Conservation (phyloP, 2,797 vertebrate genomes). For the Vespertilio murinus region DNA sequence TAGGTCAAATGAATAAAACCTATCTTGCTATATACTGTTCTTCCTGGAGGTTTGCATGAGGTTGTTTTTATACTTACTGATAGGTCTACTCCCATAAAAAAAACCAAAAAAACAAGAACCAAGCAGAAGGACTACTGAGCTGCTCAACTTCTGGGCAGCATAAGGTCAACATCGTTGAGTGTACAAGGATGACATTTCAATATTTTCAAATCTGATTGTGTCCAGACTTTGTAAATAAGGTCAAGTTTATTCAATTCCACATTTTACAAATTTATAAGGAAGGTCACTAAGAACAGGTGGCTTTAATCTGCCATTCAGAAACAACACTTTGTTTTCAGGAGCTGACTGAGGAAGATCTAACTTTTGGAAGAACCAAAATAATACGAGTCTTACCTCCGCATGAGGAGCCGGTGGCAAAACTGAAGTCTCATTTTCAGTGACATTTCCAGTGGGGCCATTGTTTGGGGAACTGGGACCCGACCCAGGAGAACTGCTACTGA, state of each 20-base stretch:
- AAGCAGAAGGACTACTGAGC: background rate
- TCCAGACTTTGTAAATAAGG: slow-evolving; percentile 35
- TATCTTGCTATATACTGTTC: background rate
- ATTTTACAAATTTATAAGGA: background rate
- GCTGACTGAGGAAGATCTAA: background rate
- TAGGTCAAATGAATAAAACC: background rate
- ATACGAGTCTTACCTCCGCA: slow-evolving; percentile 89
- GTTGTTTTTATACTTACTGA: background rate
- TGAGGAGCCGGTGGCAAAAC: slow-evolving; percentile 91
- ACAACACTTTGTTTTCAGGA: background rate
- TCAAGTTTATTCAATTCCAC: background rate
- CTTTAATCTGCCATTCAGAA: slow-evolving; percentile 1
- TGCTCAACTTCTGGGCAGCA: background rate
- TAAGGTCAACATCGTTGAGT: background rate
- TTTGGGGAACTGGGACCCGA: slow-evolving; percentile 97
- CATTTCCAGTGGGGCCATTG: slow-evolving; percentile 92
- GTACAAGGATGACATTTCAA: background rate
- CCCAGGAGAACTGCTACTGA: slow-evolving; percentile 94
- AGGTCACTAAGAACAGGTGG: background rate
- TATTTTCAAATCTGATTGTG: background rate
- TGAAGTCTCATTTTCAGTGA: slow-evolving; percentile 93
- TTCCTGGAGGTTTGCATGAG: background rate
- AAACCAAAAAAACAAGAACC: background rate
- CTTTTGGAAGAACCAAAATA: slow-evolving; percentile 16
- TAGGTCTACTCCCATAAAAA: background rate